Base-by-base conservation (phyloP, 2,113 vertebrate species). In the Aplodontia rufa region DNA sequence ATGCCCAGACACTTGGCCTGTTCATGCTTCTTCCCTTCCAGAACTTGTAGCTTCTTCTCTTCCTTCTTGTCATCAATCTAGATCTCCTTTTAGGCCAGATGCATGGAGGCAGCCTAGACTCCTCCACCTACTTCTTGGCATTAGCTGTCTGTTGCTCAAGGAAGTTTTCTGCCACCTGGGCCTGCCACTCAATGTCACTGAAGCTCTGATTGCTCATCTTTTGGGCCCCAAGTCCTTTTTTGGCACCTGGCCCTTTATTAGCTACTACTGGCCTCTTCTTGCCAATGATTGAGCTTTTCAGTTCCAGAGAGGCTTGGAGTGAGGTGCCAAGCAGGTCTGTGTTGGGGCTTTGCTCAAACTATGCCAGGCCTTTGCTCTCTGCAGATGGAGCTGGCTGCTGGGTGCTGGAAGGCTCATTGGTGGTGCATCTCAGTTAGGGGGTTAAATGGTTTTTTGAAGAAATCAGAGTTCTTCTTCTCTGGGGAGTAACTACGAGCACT, bases 151-250 rank as follows among this genome's bases (percentile, higher is more conserved):
- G 99, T 97, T 99, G 99, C 97, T 99, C 99, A 26, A 98, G 98
- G 97, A 99, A 97, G 97, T 99, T 99, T 98, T 99, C 99, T 0
- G 99, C 99, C 97, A 99, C 99, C 87, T 99, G 99, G 3, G 99
- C 99, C 97, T 99, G 99, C 71, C 99, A 99, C 98, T 99, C 99
- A 92, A 99, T 99, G 98, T 99, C 99, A 0, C 93, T 99, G 98
- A 99, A 99, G 95, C 99, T 99, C 98, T 99, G 99, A 89, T 99
- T 99, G 99, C 99, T 99, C 97, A 99, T 99, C 96, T 99, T 99
- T 98, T 99, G 99, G 72, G 99, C 99, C 3, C 99, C 99, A 0
- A 99, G 99, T 47, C 99, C 99, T 96, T 99, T 99, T 98, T 99
- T 99, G 60, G 99, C 99, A 6, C 99, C 99, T 78, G 99, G 97